Base-by-base conservation (phyloP, 2,113 vertebrate genomes). In the Zosterops pallidus region DNA sequence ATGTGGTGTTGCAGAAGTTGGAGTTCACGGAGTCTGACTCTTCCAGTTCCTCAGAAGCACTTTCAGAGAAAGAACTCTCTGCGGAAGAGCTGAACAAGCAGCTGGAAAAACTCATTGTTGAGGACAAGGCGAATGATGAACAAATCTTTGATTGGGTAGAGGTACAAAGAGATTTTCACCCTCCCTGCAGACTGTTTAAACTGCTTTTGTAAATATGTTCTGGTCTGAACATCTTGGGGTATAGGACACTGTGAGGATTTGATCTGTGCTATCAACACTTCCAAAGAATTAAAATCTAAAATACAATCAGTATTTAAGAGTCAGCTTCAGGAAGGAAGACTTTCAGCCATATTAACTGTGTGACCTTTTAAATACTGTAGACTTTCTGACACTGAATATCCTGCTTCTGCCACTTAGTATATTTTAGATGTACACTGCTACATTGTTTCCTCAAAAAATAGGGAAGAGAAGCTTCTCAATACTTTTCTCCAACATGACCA, bases 121-220 rank as follows among this genome's bases (percentile, higher is more conserved):
- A 99, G 96, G 99, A 99, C 87, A 98, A 99, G 97, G 99, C 99
- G 23, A 99, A 98, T 28, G 99, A 99, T 22, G 99, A 99, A 96
- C 98, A 99, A 94, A 99, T 99, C 97, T 99, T 99, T 97, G 99
- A 99, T 95, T 99, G 99, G 99, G 98, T 99, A 78, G 99, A 99
- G 99, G 99, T 99, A 98, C 86, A 96, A 90, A 95, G 83, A 88
- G 63, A 0, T 68, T 55, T 74, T 79, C 91, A 89, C 63, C 35
- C 49, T 97, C 76, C 71, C 50, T 80, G 72, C 46, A 20, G 44
- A 26, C 22, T 31, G 24, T 59, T 77, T 46, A 69, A 69, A 44
- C 67, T 71, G 53, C 82, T 77, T 76, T 28, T 25, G 2, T 78
- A 31, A 63, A 56, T 64, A 29, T 20, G 33, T 67, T n/a, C 60